Conservation (phyloP, 2,888 invertebrate genomes). For the Dioctria rufipes region DNA sequence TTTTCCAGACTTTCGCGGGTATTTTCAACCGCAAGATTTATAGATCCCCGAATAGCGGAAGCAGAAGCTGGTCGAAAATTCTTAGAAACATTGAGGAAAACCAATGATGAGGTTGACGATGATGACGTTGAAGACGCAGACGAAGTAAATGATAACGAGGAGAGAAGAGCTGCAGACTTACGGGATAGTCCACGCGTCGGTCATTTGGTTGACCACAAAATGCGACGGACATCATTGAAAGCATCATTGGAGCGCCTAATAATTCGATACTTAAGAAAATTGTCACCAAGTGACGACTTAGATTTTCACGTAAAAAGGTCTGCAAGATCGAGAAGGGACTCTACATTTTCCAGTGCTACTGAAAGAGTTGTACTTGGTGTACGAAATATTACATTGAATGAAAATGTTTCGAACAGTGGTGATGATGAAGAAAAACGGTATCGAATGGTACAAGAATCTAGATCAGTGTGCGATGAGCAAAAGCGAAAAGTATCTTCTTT, state of each 20-base stretch:
- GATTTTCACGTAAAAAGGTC: constrained; percentile 57
- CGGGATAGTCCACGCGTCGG: constrained; percentile 43
- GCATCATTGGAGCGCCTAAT: constrained; percentile 62
- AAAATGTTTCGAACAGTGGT: constrained; percentile 40
- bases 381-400: constrained; percentile 53
- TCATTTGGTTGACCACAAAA: constrained; percentile 57
- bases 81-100: constrained; percentile 62
- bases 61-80: constrained; percentile 63
- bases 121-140: constrained; percentile 50
- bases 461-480: constrained; percentile 57
- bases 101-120: constrained; percentile 58
- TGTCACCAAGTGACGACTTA: constrained; percentile 60
- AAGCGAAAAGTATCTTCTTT: constrained; percentile 61
- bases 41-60: constrained; percentile 59
- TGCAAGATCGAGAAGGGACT: constrained; percentile 49
- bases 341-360: neutral
- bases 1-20: constrained; percentile 50
- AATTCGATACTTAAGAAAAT: constrained; percentile 62
- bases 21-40: constrained; percentile 33
- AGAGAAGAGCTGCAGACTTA: neutral
- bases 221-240: constrained; percentile 59
- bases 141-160: neutral
- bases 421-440: constrained; percentile 40
- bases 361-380: constrained; percentile 53
- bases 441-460: constrained; percentile 36